These are phyloP conservation scores for Helicoverpa assulta DNA, from an alignment of 2,888 invertebrate species.

Conservation along the genomic window DNA sequence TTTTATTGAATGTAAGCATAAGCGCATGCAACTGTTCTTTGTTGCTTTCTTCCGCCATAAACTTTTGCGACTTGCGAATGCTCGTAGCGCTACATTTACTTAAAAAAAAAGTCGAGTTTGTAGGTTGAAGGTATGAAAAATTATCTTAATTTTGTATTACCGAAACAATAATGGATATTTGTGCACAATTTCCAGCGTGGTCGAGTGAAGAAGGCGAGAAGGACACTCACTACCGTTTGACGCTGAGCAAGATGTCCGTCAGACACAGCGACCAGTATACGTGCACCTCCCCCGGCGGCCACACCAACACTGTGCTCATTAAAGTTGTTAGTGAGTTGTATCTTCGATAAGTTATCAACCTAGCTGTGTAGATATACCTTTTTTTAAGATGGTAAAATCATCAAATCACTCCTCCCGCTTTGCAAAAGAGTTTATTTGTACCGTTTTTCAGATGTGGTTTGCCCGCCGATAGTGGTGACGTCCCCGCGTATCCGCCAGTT, in stretches of 20 bases:
- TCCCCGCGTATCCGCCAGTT: constrained; percentile 92
- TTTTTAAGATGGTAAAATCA: too few species aligned
- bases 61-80: too few species aligned
- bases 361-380: not conserved
- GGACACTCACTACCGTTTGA: constrained; percentile 95
- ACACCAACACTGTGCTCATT: constrained; percentile 93
- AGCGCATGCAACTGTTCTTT: too few species aligned
- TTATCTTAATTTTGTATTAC: too few species aligned
- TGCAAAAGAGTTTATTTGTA: too few species aligned
- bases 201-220: constrained; percentile 93
- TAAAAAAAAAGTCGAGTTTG: too few species aligned
- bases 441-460: constrained; percentile 89
- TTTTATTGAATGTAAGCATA: too few species aligned
- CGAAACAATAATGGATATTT: not conserved
- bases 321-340: constrained; percentile 93
- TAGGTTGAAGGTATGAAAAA: too few species aligned
- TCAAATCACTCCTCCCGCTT: too few species aligned
- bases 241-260: constrained; percentile 95
- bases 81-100: too few species aligned
- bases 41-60: too few species aligned
- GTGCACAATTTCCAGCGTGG: constrained; percentile 89
- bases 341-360: constrained; percentile 17
- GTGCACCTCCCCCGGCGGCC: constrained; percentile 95
- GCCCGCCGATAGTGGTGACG: constrained; percentile 91
- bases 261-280: constrained; percentile 96